A percentile compares a stretch with the other conserved stretches of the same genome.
phyloP scores from a whole-genome alignment of 35 echinoderm and acorn worm genomes.

The Apostichopus parvimensis region DNA sequence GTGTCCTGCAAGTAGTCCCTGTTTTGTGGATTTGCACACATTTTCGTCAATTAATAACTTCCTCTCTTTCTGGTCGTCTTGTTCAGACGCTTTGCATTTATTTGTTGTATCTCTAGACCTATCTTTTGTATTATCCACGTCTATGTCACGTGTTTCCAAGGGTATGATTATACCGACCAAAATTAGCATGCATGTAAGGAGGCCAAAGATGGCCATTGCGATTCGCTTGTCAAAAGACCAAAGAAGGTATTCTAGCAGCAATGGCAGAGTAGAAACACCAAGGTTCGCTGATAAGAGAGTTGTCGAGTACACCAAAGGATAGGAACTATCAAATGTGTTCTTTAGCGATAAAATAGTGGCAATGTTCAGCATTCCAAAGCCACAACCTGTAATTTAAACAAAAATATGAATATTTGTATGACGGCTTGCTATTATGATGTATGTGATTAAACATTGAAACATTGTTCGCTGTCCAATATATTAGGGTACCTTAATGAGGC shows the following conservation, averaged over 20 bases:
- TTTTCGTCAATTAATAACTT: neutral
- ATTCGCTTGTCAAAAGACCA: neutral
- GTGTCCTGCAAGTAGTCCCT: neutral
- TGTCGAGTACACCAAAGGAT: neutral
- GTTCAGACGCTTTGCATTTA: neutral
- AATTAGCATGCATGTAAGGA: neutral
- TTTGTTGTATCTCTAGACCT: neutral
- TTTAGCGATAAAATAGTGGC: conserved; percentile 27
- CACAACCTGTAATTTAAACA: conserved; percentile 14
- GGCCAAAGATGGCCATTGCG: neutral
- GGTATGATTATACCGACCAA: neutral
- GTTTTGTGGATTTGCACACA: neutral
- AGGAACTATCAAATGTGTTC: conserved; percentile 1
- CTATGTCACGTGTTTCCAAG: neutral
- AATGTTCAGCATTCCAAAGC: conserved; percentile 35
- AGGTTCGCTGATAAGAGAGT: neutral
- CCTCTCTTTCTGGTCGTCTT: neutral
- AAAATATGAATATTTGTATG: neutral
- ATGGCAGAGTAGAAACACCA: neutral
- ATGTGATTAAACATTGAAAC: too few species aligned
- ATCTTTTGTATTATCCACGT: neutral
- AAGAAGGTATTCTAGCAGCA: neutral
- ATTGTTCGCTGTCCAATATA: neutral
- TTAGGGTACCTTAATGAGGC: too few species aligned
- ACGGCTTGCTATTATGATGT: too few species aligned